Evolutionary conservation across 2,888 invertebrate species (phyloP).

Genomic region (Plebejus argus): DNA sequence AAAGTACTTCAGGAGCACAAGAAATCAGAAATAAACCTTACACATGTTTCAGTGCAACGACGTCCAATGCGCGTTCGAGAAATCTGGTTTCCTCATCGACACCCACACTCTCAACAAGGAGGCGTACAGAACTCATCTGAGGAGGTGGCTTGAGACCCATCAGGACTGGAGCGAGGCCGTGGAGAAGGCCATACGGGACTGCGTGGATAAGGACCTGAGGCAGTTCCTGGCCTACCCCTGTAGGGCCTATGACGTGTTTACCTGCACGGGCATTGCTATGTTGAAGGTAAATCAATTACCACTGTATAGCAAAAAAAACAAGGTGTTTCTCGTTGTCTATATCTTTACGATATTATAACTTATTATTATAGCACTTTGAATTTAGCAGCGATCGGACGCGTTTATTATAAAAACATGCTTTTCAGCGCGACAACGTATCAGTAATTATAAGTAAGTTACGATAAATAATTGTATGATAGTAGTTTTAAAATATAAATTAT

Average conservation of each 20-base stretch:
- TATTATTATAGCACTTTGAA: no score
- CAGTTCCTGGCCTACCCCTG: slow-evolving; percentile 66
- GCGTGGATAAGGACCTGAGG: slow-evolving; percentile 64
- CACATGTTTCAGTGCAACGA: slow-evolving; percentile 64
- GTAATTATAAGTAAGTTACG: no score
- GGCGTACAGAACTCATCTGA: slow-evolving; percentile 59
- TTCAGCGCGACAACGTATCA: no score
- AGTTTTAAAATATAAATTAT: no score
- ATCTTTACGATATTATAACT: no score
- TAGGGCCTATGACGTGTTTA: slow-evolving; percentile 69
- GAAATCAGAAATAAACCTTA: no score
- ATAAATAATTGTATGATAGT: no score
- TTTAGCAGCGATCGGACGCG: no score
- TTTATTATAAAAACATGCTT: no score
- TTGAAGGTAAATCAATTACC: slow-evolving; percentile 62
- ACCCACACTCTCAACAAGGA: slow-evolving; percentile 63
- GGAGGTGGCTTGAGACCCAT: slow-evolving; percentile 58
- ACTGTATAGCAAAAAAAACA: no score
- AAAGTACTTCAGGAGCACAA: no score
- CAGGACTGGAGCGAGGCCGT: slow-evolving; percentile 62
- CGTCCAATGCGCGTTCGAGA: slow-evolving; percentile 69
- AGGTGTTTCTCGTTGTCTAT: no score
- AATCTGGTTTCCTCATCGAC: slow-evolving; percentile 65
- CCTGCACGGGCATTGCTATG: slow-evolving; percentile 73
- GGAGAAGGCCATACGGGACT: slow-evolving; percentile 64